These are phyloP conservation scores for Ricordea florida DNA, from an alignment of 92 coral and sea anemone genomes.

Conservation along the genomic window DNA sequence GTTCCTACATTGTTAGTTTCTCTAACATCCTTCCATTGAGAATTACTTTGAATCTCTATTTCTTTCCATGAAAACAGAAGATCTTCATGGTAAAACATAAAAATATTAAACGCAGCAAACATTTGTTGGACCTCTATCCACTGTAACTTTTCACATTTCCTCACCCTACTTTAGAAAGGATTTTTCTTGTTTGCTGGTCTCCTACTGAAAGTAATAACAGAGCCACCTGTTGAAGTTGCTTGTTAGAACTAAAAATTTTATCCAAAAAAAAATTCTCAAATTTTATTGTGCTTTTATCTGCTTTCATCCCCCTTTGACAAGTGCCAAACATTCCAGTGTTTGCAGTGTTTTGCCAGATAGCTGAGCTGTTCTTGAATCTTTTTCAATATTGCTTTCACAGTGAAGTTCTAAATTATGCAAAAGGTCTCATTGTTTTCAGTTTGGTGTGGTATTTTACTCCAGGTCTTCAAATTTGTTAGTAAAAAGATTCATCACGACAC, in stretches of 20 bases:
- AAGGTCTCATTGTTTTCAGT: conserved; percentile 22
- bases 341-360: background rate
- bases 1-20: too few relatives aligned
- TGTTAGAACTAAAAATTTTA: too few relatives aligned
- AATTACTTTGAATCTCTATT: background rate
- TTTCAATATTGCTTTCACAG: background rate
- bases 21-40: too few relatives aligned
- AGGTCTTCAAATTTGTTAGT: too few relatives aligned
- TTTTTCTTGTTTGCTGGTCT: background rate
- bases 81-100: too few relatives aligned
- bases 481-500: too few relatives aligned
- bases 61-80: background rate
- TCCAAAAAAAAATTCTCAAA: too few relatives aligned
- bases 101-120: too few relatives aligned
- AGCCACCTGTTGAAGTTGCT: conserved; percentile 29
- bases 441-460: background rate
- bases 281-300: background rate
- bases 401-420: conserved; percentile 22
- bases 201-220: background rate
- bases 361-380: background rate
- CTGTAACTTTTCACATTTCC: background rate
- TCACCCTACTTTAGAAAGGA: background rate
- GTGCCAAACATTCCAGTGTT: background rate
- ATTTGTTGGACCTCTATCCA: too few relatives aligned
- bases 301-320: background rate